Conservation (phyloP, 2,113 vertebrate species). For the Perca flavescens region DNA sequence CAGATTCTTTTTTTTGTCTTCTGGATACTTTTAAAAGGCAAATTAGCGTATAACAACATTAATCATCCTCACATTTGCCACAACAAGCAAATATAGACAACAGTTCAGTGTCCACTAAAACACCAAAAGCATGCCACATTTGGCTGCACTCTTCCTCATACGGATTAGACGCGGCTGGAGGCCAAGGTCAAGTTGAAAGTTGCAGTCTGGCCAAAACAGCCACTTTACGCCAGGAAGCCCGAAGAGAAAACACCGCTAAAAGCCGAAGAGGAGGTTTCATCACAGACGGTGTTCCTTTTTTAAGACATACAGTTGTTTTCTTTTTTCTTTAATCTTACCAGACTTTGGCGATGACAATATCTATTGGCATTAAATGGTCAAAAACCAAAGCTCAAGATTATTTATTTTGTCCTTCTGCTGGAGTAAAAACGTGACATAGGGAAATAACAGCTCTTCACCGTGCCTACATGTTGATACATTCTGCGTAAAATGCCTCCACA, state of each 20-base stretch:
- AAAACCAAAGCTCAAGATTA: neutral
- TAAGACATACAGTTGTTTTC: neutral
- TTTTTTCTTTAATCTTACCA: neutral
- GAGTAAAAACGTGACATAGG: neutral
- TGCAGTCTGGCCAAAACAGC: conserved; percentile 85
- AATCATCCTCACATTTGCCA: neutral
- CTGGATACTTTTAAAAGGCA: neutral
- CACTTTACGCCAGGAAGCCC: conserved; percentile 59
- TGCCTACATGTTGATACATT: neutral
- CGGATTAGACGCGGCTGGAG: conserved; percentile 84
- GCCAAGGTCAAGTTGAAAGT: conserved; percentile 99
- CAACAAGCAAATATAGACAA: neutral
- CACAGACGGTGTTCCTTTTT: neutral
- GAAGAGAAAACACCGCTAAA: conserved; percentile 13
- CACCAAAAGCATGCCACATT: conserved; percentile 32
- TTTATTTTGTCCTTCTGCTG: neutral
- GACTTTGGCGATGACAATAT: neutral
- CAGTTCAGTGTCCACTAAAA: conserved; percentile 25
- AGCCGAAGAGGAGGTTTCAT: neutral
- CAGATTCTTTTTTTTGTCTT: too few relatives aligned
- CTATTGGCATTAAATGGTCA: neutral
- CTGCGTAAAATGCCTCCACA: conserved; percentile 4
- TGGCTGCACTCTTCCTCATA: conserved; percentile 26
- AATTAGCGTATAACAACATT: neutral
- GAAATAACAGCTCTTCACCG: neutral